phyloP scores from a whole-genome alignment of 1,140 invertebrate genomes.

The Plectrocnemia conspersa region DNA sequence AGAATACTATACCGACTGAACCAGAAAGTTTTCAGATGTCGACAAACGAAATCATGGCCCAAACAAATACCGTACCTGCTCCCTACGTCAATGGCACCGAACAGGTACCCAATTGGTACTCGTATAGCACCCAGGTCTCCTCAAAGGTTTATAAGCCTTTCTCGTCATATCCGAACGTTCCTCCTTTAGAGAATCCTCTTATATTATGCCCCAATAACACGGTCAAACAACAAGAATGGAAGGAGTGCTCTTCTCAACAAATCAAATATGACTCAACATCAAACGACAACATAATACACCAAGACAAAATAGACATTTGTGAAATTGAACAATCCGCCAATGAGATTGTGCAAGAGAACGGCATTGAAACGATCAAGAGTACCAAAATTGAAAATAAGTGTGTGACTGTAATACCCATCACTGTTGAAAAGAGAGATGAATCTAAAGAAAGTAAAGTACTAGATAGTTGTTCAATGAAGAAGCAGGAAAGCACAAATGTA shows the following conservation, averaged over 20 bases:
- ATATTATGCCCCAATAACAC: conserved; percentile 38
- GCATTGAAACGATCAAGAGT: conserved; percentile 37
- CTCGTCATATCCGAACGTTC: conserved; percentile 38
- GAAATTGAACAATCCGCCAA: conserved; percentile 40
- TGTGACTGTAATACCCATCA: conserved; percentile 4
- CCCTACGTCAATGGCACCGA: conserved; percentile 39
- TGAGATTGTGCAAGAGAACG: conserved; percentile 37
- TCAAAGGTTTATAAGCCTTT: conserved; percentile 41
- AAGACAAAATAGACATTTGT: conserved; percentile 36
- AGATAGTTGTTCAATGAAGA: not conserved
- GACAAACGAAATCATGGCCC: not conserved
- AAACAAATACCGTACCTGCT: conserved; percentile 16
- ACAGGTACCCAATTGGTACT: conserved; percentile 22
- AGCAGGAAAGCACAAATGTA: too few relatives aligned
- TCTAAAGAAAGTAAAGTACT: not conserved
- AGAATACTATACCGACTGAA: not conserved
- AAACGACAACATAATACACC: not conserved
- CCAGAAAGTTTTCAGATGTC: too few relatives aligned
- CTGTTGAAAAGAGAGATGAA: too few relatives aligned
- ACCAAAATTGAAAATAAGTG: conserved; percentile 39
- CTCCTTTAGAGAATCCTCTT: conserved; percentile 40
- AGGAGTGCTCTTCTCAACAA: conserved; percentile 15
- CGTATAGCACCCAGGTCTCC: conserved; percentile 14
- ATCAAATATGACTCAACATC: not conserved
- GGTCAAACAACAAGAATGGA: conserved; percentile 25